Evolutionary conservation across 53 echinoderm and acorn worm genomes (phyloP).

Genomic region (Glandiceps talaboti): DNA sequence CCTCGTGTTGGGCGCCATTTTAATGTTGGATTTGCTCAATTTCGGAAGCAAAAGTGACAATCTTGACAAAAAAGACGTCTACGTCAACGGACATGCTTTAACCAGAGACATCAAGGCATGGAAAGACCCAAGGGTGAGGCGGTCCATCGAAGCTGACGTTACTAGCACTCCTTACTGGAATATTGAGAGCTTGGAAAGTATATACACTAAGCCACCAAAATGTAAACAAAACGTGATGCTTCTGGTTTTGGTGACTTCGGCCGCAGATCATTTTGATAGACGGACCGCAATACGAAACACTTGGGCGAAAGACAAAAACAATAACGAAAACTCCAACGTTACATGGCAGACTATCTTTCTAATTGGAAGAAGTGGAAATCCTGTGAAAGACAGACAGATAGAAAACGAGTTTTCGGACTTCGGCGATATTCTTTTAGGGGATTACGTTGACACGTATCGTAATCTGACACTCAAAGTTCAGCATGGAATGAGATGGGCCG

Average conservation of each 20-base stretch:
- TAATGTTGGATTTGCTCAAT: neutral
- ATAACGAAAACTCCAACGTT: constrained; percentile 13
- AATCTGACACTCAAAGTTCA: constrained; percentile 89
- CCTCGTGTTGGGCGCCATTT: neutral
- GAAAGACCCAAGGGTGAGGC: neutral
- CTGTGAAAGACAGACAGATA: constrained; percentile 12
- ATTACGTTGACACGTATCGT: constrained; percentile 50
- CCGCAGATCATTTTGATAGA: constrained; percentile 48
- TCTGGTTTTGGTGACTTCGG: constrained; percentile 69
- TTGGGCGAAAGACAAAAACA: constrained; percentile 46
- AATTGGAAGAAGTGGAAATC: constrained; percentile 24
- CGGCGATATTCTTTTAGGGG: constrained; percentile 60
- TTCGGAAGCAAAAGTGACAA: neutral
- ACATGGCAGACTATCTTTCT: constrained; percentile 40
- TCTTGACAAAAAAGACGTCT: neutral
- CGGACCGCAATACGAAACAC: constrained; percentile 74
- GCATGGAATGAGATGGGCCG: constrained; percentile 69
- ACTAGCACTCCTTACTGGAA: neutral
- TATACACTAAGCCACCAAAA: neutral
- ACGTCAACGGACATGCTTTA: neutral
- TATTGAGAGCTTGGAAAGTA: neutral
- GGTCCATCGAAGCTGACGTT: neutral
- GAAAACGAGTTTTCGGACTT: constrained; percentile 39
- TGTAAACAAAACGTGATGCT: constrained; percentile 23
- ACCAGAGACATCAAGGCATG: neutral